Evolutionary conservation across 2,888 invertebrate species (phyloP).

Genomic region (Eristalis tenax): DNA sequence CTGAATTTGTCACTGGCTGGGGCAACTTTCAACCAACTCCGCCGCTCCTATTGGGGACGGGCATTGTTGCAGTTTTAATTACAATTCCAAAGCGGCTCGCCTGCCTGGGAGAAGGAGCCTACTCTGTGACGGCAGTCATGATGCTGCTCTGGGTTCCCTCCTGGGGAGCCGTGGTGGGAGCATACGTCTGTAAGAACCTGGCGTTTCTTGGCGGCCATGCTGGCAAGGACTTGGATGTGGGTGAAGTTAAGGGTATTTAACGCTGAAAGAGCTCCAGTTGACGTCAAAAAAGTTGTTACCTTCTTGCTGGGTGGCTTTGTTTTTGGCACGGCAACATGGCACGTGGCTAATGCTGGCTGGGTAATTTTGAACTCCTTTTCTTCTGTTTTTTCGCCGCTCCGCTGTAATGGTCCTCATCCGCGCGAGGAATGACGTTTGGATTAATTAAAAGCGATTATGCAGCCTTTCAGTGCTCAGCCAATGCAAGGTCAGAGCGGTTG

Average conservation of each 20-base stretch:
- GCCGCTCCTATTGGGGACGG: conserved; percentile 26
- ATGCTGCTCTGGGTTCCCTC: neutral
- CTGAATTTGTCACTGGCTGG: conserved; percentile 55
- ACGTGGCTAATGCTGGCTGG: conserved; percentile 17
- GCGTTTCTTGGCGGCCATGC: conserved; percentile 20
- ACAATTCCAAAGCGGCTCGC: conserved; percentile 58
- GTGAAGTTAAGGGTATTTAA: conserved; percentile 58
- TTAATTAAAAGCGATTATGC: conserved; percentile 52
- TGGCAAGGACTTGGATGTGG: conserved; percentile 47
- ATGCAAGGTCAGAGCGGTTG: conserved; percentile 35
- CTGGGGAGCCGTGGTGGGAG: neutral
- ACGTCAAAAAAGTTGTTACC: conserved; percentile 45
- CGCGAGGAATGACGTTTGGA: conserved; percentile 30
- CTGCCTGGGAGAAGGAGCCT: conserved; percentile 26
- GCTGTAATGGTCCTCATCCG: neutral
- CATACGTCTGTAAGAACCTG: conserved; percentile 28
- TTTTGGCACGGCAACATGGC: neutral
- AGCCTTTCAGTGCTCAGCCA: neutral
- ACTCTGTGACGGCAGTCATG: conserved; percentile 16
- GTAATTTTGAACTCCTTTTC: conserved; percentile 22
- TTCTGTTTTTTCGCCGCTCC: neutral
- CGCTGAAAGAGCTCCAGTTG: conserved; percentile 25
- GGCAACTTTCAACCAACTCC: conserved; percentile 1
- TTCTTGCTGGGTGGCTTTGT: neutral
- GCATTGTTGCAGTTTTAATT: conserved; percentile 67